Base-by-base conservation (phyloP, 1,140 invertebrate genomes). In the Hylaeus volcanicus region DNA sequence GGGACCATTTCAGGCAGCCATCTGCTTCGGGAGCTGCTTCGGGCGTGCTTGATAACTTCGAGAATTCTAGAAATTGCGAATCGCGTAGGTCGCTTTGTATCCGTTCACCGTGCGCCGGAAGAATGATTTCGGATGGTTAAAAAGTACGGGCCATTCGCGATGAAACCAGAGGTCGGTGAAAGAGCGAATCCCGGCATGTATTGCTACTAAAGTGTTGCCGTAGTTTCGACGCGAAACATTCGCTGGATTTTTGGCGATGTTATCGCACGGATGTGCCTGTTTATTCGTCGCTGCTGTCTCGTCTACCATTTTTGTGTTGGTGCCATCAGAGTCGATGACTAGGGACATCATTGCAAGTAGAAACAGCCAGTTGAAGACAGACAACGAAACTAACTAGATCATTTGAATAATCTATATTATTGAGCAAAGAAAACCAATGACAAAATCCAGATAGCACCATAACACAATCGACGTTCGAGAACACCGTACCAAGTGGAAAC, bases 61-160 rank as follows among this genome's bases (percentile, higher is more conserved):
- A 77, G 66, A 15, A 77, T 77, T 77, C 66, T 71, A 45, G 39
- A 74, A 77, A 77, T 77, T 45, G 66, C 71, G 66, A 77, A 77
- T 70, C 74, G 53, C 64, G 64, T 48, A 58, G 64, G 43, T 68
- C 45, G 75, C 75, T 77, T 71, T 77, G 75, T 71, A 70, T 70
- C 14, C 41, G 66, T 70, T 77, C 43, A 4, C 48, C 65, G 41
- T 68, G 51, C 63, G n/a, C 45, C 74, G 41, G 63, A 70, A 60
- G 74, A 60, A 77, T 70, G 68, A 71, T 77, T 71, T 41, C 75
- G 56, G 56, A 77, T 71, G 55, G 51, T 51, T 45, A 61, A 71
- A 71, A 43, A 43, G 26, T 45, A 60, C n/a, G 55, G 66, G 37
- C 45, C 55, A 51, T 51, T 53, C 43, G 72, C 45, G 37, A 26